Evolutionary conservation across 2,888 invertebrate genomes (phyloP).

Genomic region (Trissoscelio sp.): DNA sequence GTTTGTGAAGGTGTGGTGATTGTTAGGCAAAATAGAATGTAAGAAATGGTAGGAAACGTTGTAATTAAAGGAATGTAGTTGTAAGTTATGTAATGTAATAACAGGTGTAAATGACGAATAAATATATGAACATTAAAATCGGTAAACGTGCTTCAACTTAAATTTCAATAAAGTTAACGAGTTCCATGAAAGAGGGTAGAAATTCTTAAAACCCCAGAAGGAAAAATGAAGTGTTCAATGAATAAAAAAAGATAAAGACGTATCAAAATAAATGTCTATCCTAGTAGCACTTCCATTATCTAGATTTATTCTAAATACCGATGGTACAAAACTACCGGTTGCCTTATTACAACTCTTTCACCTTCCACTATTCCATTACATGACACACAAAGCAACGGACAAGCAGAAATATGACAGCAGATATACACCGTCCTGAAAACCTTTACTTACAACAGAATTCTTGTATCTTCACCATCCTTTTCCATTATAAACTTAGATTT

Average conservation of each 20-base stretch:
- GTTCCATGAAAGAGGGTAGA: too few species aligned
- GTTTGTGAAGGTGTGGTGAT: too few species aligned
- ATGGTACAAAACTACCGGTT: constrained; percentile 35
- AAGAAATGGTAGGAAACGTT: too few species aligned
- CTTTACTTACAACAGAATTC: constrained; percentile 1
- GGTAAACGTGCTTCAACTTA: too few species aligned
- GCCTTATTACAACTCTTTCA: constrained; percentile 58
- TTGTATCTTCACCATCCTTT: not conserved
- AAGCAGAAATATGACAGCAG: constrained; percentile 42
- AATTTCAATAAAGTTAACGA: too few species aligned
- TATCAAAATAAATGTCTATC: constrained; percentile 1
- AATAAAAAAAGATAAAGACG: constrained; percentile 33
- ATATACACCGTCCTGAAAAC: constrained; percentile 38
- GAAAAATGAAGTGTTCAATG: constrained; percentile 21
- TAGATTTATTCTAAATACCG: constrained; percentile 34
- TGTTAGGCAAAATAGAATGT: too few species aligned
- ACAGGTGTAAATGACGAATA: too few species aligned
- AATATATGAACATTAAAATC: too few species aligned
- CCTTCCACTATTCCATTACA: constrained; percentile 44
- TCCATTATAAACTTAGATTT: not conserved
- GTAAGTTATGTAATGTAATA: too few species aligned
- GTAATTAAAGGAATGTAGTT: too few species aligned
- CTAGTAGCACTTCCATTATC: constrained; percentile 18
- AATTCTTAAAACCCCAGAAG: too few species aligned
- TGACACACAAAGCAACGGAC: constrained; percentile 47